Evolutionary conservation across 2,888 invertebrate species (phyloP), one percentile per base, ranked within the genome.

Genomic region (Drosophila lacicola): DNA sequence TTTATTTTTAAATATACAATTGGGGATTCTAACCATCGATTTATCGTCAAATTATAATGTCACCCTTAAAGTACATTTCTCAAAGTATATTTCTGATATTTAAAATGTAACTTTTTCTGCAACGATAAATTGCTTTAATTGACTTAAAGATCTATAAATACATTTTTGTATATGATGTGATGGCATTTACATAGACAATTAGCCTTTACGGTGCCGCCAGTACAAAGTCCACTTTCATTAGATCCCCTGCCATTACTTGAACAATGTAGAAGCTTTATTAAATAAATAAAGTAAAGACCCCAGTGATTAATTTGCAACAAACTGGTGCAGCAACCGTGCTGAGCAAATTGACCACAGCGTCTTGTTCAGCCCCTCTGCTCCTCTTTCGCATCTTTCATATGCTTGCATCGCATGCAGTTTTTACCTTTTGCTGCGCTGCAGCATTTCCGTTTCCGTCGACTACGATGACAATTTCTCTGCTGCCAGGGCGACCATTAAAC

Each of bases 201-300:
- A 57, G 56, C 33, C 39, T 34, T 36, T 42, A 41, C 9, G 34
- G 0, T n/a, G 29, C 2, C 37, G 34, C 10, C 13, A 4, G 19
- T 10, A 36, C 9, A 25, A 34, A 45, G 45, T 61, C 42, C 29
- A 68, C 13, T 46, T 45, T 46, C 36, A 49, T 72, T 72, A 57
- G 56, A 63, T 60, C 45, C 54, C 55, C 11, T 47, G 58, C 37
- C 39, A 63, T 68, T 73, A 42, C 29, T 49, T 29, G 57, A 57
- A 50, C 51, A 53, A 33, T 72, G 56, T 49, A 53, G 50, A 50
- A 56, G 64, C 47, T 54, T 51, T 62, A 74, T 78, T 80, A 50
- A 65, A 82, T 80, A 78, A 69, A 72, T 78, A 75, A 67, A 61
- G 64, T 49, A 79, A 79, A 72, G 74, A 50, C 82, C 82, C 72